Evolutionary conservation across 2,888 invertebrate genomes (phyloP), one percentile per base, ranked within the genome.

Genomic region (Nomada goodeniana): DNA sequence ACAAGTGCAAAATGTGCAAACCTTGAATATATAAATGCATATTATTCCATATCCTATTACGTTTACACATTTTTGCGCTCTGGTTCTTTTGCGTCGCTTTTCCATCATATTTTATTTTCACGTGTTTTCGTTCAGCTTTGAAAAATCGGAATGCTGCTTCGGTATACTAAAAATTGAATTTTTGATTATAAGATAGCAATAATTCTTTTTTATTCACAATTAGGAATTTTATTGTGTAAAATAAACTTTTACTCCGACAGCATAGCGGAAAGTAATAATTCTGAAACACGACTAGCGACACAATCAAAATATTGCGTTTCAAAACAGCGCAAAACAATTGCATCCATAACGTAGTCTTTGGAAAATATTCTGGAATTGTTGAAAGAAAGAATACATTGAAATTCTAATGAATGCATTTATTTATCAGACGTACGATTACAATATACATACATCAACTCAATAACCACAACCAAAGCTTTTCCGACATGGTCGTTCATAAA

Each of bases 401-500:
- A 47, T 65, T 52, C 52, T 20, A 52, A 20, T 13, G 13, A 11
- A 44, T 55, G 53, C 74, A 57, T 79, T 80, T 72, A 80, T 77
- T 80, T 60, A 18, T 64, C 57, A 26, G 26, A 61, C 5, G 10
- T 13, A 10, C 44, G 13, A 75, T n/a, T 68, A 72, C 36, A 57
- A n/a, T 29, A 13, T 52, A 36, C 36, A 13, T 52, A 36, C 36
- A 13, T 2, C 52, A 57, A 52, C 3, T 44, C 23, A 20, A 69
- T 3, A 9, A 11, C 52, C 50, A 13, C 36, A 23, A 57, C 4
- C 11, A 13, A 47, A 47, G 26, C 26, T 23, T 47, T 13, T 18
- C 9, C 53, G 57, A 47, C n/a, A 26, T 18, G 23, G 11, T 29
- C 55, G 61, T n/a, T n/a, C 10, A 65, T 15, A 44, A 55, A 68